A percentile compares a stretch with the other conserved stretches of the same genome.
Conservation (phyloP, 2,888 invertebrate genomes). For the Ommatoiulus sabulosus region DNA sequence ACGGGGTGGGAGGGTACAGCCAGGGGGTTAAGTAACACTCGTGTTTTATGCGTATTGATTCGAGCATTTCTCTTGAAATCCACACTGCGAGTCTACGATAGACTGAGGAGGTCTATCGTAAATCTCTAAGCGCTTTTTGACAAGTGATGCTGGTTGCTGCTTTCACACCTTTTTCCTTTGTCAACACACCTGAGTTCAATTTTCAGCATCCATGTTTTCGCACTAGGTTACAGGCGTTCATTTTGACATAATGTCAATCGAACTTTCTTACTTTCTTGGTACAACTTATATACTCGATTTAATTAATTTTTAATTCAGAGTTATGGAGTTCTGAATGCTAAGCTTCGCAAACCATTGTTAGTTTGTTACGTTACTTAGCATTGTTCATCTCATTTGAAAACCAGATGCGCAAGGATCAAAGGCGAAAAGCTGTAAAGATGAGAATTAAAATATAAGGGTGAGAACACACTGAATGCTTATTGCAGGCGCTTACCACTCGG, state of each 20-base stretch:
- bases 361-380: no score
- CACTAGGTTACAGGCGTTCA: background rate
- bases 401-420: no score
- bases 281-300: no score
- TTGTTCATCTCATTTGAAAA: no score
- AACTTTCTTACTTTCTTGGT: background rate
- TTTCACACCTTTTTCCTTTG: conserved; percentile 3
- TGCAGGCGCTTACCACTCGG: no score
- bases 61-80: conserved; percentile 9
- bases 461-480: no score
- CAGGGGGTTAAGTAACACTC: background rate
- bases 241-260: background rate
- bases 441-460: no score
- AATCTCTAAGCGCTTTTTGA: conserved; percentile 37
- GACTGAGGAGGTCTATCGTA: conserved; percentile 10
- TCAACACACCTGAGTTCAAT: conserved; percentile 34
- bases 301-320: no score
- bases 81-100: no score
- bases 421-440: no score
- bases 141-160: conserved; percentile 20
- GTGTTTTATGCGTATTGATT: conserved; percentile 5
- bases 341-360: no score
- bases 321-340: no score
- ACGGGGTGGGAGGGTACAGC: background rate
- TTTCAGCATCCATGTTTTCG: background rate